phyloP scores from a whole-genome alignment of 2,797 vertebrate species.

The Cryptoprocta ferox region DNA sequence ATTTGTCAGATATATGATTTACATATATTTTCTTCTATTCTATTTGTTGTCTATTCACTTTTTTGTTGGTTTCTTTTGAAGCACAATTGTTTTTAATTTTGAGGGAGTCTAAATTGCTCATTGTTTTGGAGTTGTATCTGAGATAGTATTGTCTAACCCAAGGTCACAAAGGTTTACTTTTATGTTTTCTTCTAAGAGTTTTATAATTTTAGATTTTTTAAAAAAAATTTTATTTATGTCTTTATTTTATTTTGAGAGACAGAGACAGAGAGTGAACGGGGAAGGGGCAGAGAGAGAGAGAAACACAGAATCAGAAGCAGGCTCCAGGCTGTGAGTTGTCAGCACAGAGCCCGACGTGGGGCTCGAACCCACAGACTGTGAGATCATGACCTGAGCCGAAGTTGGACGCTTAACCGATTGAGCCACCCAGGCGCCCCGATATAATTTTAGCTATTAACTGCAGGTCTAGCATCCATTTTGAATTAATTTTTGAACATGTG shows the following conservation, averaged over 20 bases:
- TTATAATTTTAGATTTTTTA: conserved; percentile 41
- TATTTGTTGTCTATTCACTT: not conserved
- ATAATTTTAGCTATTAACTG: conserved; percentile 38
- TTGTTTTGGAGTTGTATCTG: not conserved
- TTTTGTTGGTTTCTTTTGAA: not conserved
- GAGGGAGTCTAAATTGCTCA: not conserved
- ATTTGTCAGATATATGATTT: not conserved
- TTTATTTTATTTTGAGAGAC: too few relatives aligned
- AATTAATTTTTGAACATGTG: not conserved
- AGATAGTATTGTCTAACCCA: not conserved
- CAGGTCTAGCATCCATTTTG: not conserved
- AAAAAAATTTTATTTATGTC: too few relatives aligned
- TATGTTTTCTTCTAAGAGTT: not conserved
- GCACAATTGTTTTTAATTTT: not conserved
- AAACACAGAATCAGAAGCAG: too few relatives aligned
- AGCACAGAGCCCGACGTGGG: too few relatives aligned
- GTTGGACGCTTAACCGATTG: too few relatives aligned
- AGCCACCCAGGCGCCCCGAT: not conserved
- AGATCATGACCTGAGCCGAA: too few relatives aligned
- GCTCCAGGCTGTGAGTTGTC: too few relatives aligned
- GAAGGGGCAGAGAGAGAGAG: too few relatives aligned
- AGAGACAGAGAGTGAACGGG: too few relatives aligned
- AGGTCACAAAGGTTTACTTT: conserved; percentile 15
- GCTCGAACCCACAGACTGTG: too few relatives aligned
- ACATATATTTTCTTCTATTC: not conserved